A percentile compares a stretch with the other conserved stretches of the same genome.
Conservation (phyloP, 2,113 vertebrate genomes). For the Anas platyrhynchos region DNA sequence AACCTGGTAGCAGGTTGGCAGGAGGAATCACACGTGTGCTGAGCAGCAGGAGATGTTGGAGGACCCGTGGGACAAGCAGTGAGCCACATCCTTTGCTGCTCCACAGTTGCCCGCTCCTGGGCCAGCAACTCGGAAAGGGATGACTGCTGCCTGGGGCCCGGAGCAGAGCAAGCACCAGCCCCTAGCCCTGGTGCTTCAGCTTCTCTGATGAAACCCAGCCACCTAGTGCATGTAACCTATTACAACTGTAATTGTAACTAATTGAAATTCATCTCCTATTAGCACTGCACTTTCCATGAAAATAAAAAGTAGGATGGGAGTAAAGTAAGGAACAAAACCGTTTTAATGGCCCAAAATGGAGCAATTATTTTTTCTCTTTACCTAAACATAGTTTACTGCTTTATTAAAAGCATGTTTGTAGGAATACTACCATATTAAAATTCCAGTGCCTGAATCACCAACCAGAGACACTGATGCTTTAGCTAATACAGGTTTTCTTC, state of each 20-base stretch:
- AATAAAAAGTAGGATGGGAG: constrained; percentile 62
- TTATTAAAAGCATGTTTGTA: constrained; percentile 75
- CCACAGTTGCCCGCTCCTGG: background rate
- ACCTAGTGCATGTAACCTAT: constrained; percentile 26
- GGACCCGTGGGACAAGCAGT: background rate
- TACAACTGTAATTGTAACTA: constrained; percentile 66
- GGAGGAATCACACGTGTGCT: background rate
- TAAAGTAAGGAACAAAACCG: constrained; percentile 55
- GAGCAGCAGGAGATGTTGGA: background rate
- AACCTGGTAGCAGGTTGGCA: rapidly evolving
- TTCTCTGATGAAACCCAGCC: constrained; percentile 19
- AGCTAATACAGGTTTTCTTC: constrained; percentile 27
- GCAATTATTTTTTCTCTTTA: constrained; percentile 75
- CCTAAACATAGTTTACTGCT: constrained; percentile 65
- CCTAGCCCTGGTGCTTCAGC: rapidly evolving
- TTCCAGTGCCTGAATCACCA: constrained; percentile 61
- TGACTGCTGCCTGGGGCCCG: background rate
- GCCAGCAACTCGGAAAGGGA: rapidly evolving
- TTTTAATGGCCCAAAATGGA: constrained; percentile 71
- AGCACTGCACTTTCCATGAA: constrained; percentile 53
- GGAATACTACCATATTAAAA: constrained; percentile 73
- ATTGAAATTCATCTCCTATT: constrained; percentile 72
- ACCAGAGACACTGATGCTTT: constrained; percentile 32
- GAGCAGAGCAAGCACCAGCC: background rate
- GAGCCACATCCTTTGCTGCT: rapidly evolving